Evolutionary conservation across 2,888 invertebrate genomes (phyloP), one percentile per base, ranked within the genome.

Genomic region (Drosophila limbata): DNA sequence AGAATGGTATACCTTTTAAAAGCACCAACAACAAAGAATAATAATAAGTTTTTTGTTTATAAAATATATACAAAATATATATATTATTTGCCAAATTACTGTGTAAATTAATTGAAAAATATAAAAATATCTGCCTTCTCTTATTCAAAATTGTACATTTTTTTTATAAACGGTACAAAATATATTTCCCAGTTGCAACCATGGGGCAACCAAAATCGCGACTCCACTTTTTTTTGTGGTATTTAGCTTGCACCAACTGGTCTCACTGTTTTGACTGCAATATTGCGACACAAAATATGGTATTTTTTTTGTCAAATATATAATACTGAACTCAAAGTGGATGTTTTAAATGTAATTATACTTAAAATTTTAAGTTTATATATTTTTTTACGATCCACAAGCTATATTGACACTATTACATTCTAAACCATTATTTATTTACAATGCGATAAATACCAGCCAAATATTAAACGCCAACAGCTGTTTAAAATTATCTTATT

Each of bases 141-240:
- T 2, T 50, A 50, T 33, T 8, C 4, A 50, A 35, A 45, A 9
- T 28, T 9, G 15, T 47, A 47, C 11, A 50, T 19, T 13, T 19
- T 33, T 13, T 8, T 50, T 8, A 21, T 21, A 39, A 21, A 6
- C 11, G 35, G 51, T 51, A 51, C 51, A 39, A 39, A 25, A 25
- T 37, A 51, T 15, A 2, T 2, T n/a, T 2, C 9, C 37, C 10
- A 51, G 15, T 25, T 52, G 52, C 52, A 52, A 39, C 52, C 52
- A 11, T 52, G 52, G 5, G 1, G 4, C 4, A 15, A 21, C 15
- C 15, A 64, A 45, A 42, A 42, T 51, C 48, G 44, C 31, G 28
- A 48, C 37, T 53, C 19, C 9, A 55, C n/a, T 37, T 40, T 15
- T 35, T 50, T 60, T 52, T 44, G 40, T 37, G 65, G 75, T 70